A percentile compares a stretch with the other conserved stretches of the same genome.
phyloP scores from a whole-genome alignment of 2,113 vertebrate genomes.

The Toxotes jaculatrix region DNA sequence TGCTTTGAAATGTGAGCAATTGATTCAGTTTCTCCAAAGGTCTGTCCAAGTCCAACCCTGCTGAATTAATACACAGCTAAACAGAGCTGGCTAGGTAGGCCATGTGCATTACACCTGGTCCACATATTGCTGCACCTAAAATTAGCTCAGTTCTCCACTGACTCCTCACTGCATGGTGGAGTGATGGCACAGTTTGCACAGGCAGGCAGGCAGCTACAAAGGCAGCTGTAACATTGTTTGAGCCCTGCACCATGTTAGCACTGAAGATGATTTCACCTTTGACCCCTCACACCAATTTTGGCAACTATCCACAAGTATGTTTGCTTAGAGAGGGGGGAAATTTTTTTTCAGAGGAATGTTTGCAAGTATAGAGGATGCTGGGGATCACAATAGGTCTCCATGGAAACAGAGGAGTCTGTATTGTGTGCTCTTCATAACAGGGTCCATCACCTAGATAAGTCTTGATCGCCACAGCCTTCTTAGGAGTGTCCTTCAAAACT shows the following conservation, averaged over 20 bases:
- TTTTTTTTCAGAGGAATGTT: constrained; percentile 46
- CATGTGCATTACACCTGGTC: constrained; percentile 78
- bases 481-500: constrained; percentile 12
- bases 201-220: constrained; percentile 34
- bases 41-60: constrained; percentile 28
- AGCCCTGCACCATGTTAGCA: constrained; percentile 3
- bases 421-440: constrained; percentile 60
- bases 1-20: constrained; percentile 18
- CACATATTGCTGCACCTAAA: constrained; percentile 76
- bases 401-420: constrained; percentile 77
- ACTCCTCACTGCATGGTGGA: constrained; percentile 53
- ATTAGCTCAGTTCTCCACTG: constrained; percentile 72
- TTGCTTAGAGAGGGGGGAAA: constrained; percentile 21
- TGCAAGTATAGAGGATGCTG: constrained; percentile 47
- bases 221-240: constrained; percentile 12
- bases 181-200: constrained; percentile 63
- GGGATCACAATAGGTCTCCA: constrained; percentile 74
- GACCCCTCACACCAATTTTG: constrained; percentile 12
- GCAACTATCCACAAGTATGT: constrained; percentile 15
- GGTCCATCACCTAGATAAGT: constrained; percentile 52
- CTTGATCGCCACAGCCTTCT: constrained; percentile 35
- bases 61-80: constrained; percentile 35
- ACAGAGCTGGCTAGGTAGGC: constrained; percentile 68
- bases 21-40: constrained; percentile 23
- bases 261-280: constrained; percentile 49